Conservation (phyloP, 2,113 vertebrate species). For the Carlito syrichta region DNA sequence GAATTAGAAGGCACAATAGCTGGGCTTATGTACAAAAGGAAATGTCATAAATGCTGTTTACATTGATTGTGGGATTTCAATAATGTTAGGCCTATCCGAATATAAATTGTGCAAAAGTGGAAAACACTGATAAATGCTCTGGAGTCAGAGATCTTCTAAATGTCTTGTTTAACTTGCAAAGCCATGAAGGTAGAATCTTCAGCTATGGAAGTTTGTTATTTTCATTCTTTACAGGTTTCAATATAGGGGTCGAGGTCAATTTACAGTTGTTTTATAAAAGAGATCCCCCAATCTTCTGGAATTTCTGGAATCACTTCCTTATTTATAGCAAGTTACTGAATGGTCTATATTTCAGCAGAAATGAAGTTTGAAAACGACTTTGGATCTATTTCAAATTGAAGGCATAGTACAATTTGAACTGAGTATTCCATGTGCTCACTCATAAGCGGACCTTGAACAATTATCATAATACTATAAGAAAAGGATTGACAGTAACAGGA, state of each 20-base stretch:
- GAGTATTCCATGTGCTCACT: too few species aligned
- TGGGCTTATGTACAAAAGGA: slow-evolving; percentile 71
- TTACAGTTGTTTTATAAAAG: neutral
- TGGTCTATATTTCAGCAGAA: neutral
- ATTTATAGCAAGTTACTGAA: neutral
- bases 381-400: slow-evolving; percentile 10
- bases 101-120: slow-evolving; percentile 32
- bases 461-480: too few species aligned
- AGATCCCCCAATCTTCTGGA: neutral
- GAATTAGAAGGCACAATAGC: slow-evolving; percentile 73
- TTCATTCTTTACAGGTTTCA: neutral
- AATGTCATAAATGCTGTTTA: slow-evolving; percentile 68
- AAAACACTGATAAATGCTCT: slow-evolving; percentile 57
- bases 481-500: too few species aligned
- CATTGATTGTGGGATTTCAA: slow-evolving; percentile 70
- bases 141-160: too few species aligned
- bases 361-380: neutral
- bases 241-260: neutral
- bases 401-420: neutral
- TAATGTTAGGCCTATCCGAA: slow-evolving; percentile 73
- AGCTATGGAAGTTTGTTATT: neutral
- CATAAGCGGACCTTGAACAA: too few species aligned
- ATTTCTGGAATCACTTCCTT: neutral
- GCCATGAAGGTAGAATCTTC: neutral
- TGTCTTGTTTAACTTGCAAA: neutral